Evolutionary conservation across 2,113 vertebrate genomes (phyloP), one percentile per base, ranked within the genome.

Genomic region (Holacanthus passer): DNA sequence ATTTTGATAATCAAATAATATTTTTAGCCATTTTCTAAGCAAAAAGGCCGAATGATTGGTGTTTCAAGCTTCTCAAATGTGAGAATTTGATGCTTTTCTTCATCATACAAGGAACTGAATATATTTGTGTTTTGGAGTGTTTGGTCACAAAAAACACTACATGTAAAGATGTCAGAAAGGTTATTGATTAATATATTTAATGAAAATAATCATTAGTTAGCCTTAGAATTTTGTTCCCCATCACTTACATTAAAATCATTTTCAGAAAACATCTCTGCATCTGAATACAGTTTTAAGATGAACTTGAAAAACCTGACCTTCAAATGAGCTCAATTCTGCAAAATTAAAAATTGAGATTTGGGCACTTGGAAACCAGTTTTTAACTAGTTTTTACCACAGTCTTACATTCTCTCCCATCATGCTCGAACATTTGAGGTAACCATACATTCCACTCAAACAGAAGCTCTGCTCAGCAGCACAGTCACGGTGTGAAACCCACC

Each of bases 401-500:
- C 19, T 48, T 37, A 37, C 4, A 27, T 67, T 43, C n/a, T 72
- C 17, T 76, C 37, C 24, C 14, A 53, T 29, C 24, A 7, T 11
- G 35, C 31, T 52, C 31, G 29, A 41, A 17, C 31, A 11, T 27
- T 16, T 24, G 50, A 27, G 9, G 19, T 27, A n/a, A 58, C 55
- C 27, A 29, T 39, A 13, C 45, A 63, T 14, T 79, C 68, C 81
- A 24, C n/a, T 52, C 63, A 43, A 60, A 83, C 64, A 84, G 69
- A 56, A 58, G 80, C 73, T 29, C 20, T 86, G 60, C 48, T 76
- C 45, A 73, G 67, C 1, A 48, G 68, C 72, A 12, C 72, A 4
- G 12, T 35, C n/a, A 11, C n/a, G 50, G 88, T 83, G 87, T 87
- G 83, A 91, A 90, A 90, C 81, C 84, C 77, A 35, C 81, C 82